Evolutionary conservation across 2,797 vertebrate genomes (phyloP).

Genomic region (Chelmon rostratus): DNA sequence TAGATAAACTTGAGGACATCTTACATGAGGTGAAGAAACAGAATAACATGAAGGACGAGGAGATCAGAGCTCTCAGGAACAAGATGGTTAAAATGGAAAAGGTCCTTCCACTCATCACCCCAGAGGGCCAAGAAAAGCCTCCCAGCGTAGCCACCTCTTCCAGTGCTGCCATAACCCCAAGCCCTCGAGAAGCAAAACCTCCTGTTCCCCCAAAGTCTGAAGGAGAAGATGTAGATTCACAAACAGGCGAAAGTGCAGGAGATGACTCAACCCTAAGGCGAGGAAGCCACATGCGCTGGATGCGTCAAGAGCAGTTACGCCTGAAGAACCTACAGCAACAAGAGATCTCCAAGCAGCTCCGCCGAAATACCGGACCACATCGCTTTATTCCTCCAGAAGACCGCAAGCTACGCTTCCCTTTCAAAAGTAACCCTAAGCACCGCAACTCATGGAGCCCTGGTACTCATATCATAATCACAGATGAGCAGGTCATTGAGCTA

Average conservation of each 20-base stretch:
- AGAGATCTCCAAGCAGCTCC: slow-evolving; percentile 96
- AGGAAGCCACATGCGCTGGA: slow-evolving; percentile 92
- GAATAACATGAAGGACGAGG: slow-evolving; percentile 98
- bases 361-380: slow-evolving; percentile 92
- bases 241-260: slow-evolving; percentile 82
- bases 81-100: slow-evolving; percentile 99
- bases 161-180: slow-evolving; percentile 49
- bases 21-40: slow-evolving; percentile 98
- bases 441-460: slow-evolving; percentile 98
- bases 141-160: background rate
- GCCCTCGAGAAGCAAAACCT: slow-evolving; percentile 71
- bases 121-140: slow-evolving; percentile 75
- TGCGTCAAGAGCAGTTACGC: slow-evolving; percentile 95
- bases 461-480: slow-evolving; percentile 98
- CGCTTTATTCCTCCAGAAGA: slow-evolving; percentile 98
- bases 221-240: slow-evolving; percentile 82
- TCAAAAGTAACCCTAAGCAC: slow-evolving; percentile 97
- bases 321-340: slow-evolving; percentile 97
- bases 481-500: slow-evolving; percentile 95
- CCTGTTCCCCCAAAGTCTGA: slow-evolving; percentile 70
- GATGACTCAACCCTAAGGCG: slow-evolving; percentile 90
- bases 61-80: slow-evolving; percentile 94
- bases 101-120: slow-evolving; percentile 93
- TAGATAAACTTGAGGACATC: slow-evolving; percentile 98
- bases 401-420: slow-evolving; percentile 98